Conservation (phyloP, 2,113 vertebrate species). For the Cyrtonyx montezumae region DNA sequence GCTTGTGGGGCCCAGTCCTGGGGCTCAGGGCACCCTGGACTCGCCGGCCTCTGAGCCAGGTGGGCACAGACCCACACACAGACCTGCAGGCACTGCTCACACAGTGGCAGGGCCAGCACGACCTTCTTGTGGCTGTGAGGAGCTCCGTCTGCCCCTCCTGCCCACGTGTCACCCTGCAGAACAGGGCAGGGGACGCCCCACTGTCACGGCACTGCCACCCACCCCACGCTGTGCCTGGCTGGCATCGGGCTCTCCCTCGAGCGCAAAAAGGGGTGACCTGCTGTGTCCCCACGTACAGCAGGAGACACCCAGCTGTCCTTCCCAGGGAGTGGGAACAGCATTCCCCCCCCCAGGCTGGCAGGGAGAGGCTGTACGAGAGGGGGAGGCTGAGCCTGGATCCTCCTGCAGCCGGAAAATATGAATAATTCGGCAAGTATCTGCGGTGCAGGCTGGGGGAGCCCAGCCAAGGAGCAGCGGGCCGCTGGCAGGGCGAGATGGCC, state of each 20-base stretch:
- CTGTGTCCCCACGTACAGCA: background rate
- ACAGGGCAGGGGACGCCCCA: background rate
- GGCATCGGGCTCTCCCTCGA: background rate
- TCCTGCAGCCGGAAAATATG: constrained; percentile 67
- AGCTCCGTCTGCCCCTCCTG: background rate
- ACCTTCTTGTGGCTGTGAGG: background rate
- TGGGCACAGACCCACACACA: background rate
- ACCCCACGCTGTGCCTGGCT: background rate
- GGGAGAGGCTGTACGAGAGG: constrained; percentile 18
- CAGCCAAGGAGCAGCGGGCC: constrained; percentile 65
- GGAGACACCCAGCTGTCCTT: no score
- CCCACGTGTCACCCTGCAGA: background rate
- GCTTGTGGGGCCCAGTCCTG: no score
- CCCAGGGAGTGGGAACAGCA: background rate
- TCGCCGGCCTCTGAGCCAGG: background rate
- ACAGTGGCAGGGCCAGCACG: background rate
- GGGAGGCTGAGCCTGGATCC: constrained; percentile 47
- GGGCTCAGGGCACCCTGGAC: background rate
- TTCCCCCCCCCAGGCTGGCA: constrained; percentile 44
- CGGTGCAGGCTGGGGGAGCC: constrained; percentile 41
- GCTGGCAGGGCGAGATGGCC: constrained; percentile 13
- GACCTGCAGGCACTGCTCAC: background rate
- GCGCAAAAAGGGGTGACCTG: background rate
- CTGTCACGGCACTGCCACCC: background rate
- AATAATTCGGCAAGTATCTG: constrained; percentile 70